A percentile compares a stretch with the other conserved stretches of the same genome.
phyloP scores from a whole-genome alignment of 1,140 invertebrate genomes.

The Hormaphis cornu region DNA sequence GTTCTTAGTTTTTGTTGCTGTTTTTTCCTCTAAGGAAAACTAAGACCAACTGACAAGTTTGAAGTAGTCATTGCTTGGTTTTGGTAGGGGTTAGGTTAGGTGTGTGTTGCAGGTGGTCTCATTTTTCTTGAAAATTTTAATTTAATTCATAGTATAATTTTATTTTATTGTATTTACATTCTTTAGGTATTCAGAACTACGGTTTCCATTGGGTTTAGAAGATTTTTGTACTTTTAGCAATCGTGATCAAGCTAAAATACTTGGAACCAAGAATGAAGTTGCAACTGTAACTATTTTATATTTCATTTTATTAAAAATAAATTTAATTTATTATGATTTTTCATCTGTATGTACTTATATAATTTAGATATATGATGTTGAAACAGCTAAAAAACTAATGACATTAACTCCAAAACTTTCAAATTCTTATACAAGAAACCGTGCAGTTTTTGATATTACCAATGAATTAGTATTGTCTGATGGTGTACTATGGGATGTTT shows the following conservation, averaged over 20 bases:
- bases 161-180: too few species aligned
- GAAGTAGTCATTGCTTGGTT: too few species aligned
- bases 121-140: neutral
- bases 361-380: conserved; percentile 80
- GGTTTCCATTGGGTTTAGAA: conserved; percentile 66
- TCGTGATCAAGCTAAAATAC: conserved; percentile 68
- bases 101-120: too few species aligned
- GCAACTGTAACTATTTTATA: conserved; percentile 49
- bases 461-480: conserved; percentile 91
- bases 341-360: too few species aligned
- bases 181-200: too few species aligned
- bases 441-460: conserved; percentile 84
- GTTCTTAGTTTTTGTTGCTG: neutral
- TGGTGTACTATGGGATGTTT: conserved; percentile 92
- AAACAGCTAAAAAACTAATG: conserved; percentile 63
- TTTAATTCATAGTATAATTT: conserved; percentile 3
- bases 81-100: too few species aligned
- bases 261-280: conserved; percentile 69
- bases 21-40: neutral
- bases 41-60: too few species aligned
- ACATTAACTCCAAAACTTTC: conserved; percentile 68
- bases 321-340: conserved; percentile 31
- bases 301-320: neutral
- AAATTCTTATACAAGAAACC: conserved; percentile 88
- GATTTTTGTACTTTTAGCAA: conserved; percentile 90